A percentile compares a stretch with the other conserved stretches of the same genome.
Conservation (phyloP, 92 coral and sea anemone species). For the Siderastrea siderea region DNA sequence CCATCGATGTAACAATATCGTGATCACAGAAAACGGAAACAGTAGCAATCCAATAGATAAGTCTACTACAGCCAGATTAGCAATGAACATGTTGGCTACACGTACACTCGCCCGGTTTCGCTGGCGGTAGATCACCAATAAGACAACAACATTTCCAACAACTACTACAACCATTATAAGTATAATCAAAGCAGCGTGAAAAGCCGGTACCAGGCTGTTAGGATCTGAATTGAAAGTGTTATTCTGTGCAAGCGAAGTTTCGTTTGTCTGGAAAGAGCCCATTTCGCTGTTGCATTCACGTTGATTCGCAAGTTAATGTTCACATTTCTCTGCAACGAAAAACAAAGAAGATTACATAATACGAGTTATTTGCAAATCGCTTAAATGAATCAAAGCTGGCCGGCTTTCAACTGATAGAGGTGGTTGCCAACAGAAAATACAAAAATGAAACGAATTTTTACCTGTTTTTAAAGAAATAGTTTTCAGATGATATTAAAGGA, state of each 20-base stretch:
- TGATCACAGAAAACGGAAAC: conserved; percentile 82
- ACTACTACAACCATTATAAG: conserved; percentile 70
- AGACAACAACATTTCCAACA: conserved; percentile 81
- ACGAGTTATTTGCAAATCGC: background rate
- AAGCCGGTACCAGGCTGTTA: background rate
- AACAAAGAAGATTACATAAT: background rate
- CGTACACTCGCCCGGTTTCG: conserved; percentile 79
- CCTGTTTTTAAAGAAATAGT: background rate
- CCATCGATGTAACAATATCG: conserved; percentile 65
- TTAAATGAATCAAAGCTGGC: background rate
- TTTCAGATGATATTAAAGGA: too few species aligned
- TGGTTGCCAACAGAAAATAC: background rate
- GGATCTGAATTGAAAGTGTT: background rate
- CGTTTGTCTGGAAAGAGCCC: background rate
- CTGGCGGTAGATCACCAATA: conserved; percentile 87
- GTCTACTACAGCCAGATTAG: conserved; percentile 91
- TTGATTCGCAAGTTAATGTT: background rate
- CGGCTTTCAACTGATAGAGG: background rate
- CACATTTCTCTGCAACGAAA: background rate
- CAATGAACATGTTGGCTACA: conserved; percentile 89
- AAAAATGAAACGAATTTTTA: background rate
- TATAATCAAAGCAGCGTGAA: conserved; percentile 53
- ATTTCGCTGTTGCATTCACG: background rate
- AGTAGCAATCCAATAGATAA: conserved; percentile 76
- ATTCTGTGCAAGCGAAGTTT: background rate